Conservation (phyloP, 2,888 invertebrate species). For the Chydorus sphaericus region DNA sequence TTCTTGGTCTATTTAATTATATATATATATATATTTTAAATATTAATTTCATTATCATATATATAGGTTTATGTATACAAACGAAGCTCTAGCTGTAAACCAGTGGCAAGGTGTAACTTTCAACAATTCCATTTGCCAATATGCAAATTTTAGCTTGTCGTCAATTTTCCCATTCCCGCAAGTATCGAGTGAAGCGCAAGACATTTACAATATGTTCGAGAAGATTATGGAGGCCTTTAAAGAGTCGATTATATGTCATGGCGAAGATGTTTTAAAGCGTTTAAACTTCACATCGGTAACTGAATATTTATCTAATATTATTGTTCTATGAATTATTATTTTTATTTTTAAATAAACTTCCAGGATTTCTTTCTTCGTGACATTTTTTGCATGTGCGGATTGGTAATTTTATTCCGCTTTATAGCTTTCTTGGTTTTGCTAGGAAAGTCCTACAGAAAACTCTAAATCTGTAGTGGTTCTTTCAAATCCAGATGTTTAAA, state of each 20-base stretch:
- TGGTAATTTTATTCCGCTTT: conserved; percentile 58
- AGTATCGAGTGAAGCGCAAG: not conserved
- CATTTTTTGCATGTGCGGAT: conserved; percentile 46
- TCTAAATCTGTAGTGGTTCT: no score
- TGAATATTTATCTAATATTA: no score
- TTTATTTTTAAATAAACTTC: conserved; percentile 21
- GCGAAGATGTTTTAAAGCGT: conserved; percentile 59
- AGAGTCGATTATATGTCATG: conserved; percentile 26
- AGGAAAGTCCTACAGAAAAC: conserved; percentile 46
- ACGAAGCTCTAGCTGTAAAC: conserved; percentile 74
- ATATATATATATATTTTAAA: no score
- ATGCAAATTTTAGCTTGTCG: not conserved
- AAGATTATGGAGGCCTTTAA: not conserved
- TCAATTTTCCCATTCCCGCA: no score
- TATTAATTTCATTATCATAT: no score
- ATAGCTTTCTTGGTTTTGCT: conserved; percentile 61
- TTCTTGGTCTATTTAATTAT: no score
- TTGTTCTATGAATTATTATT: not conserved
- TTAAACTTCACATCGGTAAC: conserved; percentile 58
- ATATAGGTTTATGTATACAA: conserved; percentile 57
- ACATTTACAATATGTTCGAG: not conserved
- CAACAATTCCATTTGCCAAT: not conserved
- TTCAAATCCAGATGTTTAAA: no score
- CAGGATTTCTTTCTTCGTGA: conserved; percentile 54
- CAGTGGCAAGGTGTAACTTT: conserved; percentile 66